These are phyloP conservation scores for Orbicella faveolata DNA, from an alignment of 64 coral and sea anemone species.

Conservation along the genomic window DNA sequence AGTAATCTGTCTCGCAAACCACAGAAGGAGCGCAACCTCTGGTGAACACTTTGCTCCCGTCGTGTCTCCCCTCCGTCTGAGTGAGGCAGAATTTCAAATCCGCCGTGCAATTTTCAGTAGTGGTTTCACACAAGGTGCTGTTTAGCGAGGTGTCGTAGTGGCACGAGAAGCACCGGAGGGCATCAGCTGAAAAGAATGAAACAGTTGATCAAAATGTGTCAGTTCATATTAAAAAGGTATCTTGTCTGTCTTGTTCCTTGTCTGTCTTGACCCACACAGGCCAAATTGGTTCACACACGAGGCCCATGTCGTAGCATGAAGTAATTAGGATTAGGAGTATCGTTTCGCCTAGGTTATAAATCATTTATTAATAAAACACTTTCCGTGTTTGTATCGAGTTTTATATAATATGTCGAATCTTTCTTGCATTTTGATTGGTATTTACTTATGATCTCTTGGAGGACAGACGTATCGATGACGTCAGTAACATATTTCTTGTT, in stretches of 20 bases:
- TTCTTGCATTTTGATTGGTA: no score
- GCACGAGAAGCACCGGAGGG: slow-evolving; percentile 2
- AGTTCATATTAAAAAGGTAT: neutral
- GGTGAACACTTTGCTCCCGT: neutral
- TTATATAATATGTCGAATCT: no score
- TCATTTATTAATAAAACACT: no score
- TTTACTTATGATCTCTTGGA: no score
- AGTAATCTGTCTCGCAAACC: slow-evolving; percentile 2
- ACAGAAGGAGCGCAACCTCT: neutral
- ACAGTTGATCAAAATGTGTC: neutral
- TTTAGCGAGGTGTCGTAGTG: neutral
- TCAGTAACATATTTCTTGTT: no score
- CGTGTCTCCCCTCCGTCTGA: neutral
- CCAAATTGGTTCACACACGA: no score
- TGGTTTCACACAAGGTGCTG: neutral
- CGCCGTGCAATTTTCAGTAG: neutral
- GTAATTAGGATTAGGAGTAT: no score
- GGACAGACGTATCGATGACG: no score
- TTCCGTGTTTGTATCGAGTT: no score
- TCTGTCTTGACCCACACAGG: neutral
- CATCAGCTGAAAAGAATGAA: neutral
- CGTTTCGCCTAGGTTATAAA: no score
- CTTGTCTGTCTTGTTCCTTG: no score
- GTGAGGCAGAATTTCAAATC: neutral
- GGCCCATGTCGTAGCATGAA: no score